Percentiles rank a stretch among this genome's conserved stretches.
phyloP scores from a whole-genome alignment of 2,888 invertebrate genomes.

The Steinernema hermaphroditum region DNA sequence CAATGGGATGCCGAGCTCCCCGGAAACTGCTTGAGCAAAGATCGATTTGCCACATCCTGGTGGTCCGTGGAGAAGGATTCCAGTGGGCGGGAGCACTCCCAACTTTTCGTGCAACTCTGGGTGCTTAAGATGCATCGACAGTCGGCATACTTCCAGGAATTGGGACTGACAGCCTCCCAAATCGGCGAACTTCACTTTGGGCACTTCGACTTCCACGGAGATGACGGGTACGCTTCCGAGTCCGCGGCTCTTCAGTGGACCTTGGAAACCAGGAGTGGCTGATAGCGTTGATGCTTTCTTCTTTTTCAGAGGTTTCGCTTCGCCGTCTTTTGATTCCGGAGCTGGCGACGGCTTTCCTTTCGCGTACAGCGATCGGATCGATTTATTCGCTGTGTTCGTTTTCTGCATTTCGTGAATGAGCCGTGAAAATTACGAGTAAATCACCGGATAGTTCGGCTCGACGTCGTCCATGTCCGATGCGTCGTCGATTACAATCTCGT shows the following conservation, averaged over 20 bases:
- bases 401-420: conserved; percentile 9
- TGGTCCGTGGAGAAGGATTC: conserved; percentile 89
- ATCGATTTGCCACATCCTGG: conserved; percentile 81
- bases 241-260: neutral
- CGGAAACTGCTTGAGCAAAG: conserved; percentile 58
- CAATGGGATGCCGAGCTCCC: conserved; percentile 78
- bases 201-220: conserved; percentile 15
- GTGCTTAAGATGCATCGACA: conserved; percentile 79
- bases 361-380: conserved; percentile 32
- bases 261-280: neutral
- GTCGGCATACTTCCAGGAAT: conserved; percentile 53
- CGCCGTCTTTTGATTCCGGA: neutral
- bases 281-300: neutral
- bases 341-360: neutral
- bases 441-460: conserved; percentile 23
- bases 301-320: neutral
- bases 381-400: conserved; percentile 34
- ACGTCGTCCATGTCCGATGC: conserved; percentile 9
- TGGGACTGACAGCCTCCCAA: conserved; percentile 32
- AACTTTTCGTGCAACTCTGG: conserved; percentile 84
- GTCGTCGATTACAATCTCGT: conserved; percentile 20
- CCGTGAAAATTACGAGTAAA: neutral
- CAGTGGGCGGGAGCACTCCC: conserved; percentile 84
- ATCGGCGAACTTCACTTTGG: conserved; percentile 30
- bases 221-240: neutral